Evolutionary conservation across 37 sponge, comb jelly and placozoan genomes (phyloP), one percentile per base, ranked within the genome.

Genomic region (Eunapius fragilis): DNA sequence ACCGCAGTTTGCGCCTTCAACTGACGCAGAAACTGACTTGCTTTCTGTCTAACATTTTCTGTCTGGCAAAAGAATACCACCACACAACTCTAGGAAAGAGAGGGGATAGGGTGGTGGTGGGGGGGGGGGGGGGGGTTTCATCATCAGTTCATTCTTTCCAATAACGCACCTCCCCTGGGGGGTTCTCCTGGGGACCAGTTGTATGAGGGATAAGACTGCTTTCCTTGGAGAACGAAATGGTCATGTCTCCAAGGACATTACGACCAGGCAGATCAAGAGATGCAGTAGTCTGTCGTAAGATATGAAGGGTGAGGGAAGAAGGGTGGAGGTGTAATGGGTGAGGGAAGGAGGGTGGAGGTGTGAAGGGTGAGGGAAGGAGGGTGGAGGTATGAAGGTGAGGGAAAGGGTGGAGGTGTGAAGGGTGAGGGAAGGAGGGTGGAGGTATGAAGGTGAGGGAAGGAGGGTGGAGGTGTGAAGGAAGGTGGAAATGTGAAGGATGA

Each of bases 141-240:
- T 10, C 1, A 58, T 17, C 58, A 11, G 6, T 58, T 58, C 58
- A n/a, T n/a, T n/a, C 58, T 11, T 58, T 11, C 58, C 58, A 4
- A 19, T 19, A 10, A 17, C 7, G 7, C 28, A 84, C 90, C 68
- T 84, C 70, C 50, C 67, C 85, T 25, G 47, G 26, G 2, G 74
- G 74, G 23, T 69, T 74, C 31, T 80, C 68, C 31, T 37, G 70
- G 0, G 72, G 38, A 5, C 93, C 93, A 45, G 35, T 58, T 31
- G 93, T 90, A 7, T 80, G 48, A 36, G 91, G 90, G 19, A 89
- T 85, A 2, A 86, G 10, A 34, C 90, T 90, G 30, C 1, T 48
- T 3, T 71, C 77, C 0, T 38, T 19, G 25, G 23, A 13, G 72
- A 85, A 81, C 0, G 86, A 71, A 4, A 90, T 22, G 13, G 78